Base-by-base conservation (phyloP, 2,888 invertebrate species). In the Polydesmus complanatus region DNA sequence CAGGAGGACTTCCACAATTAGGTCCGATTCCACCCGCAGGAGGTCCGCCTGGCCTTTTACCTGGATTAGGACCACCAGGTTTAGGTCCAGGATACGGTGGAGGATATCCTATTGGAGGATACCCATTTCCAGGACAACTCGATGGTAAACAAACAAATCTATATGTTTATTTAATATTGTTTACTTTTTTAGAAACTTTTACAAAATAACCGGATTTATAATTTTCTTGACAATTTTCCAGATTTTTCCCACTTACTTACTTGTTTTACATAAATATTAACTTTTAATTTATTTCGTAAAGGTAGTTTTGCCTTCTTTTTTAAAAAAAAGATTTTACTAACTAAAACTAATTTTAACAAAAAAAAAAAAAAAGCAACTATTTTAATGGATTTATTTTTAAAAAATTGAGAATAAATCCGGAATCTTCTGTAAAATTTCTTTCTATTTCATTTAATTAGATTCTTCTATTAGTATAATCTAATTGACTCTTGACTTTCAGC, bases 91-190 rank as follows among this genome's bases (percentile, higher is more conserved):
- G 51, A 8, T 58, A 51, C 23, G 59, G 59, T 27, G 59, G 55
- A 27, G 61, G 62, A 27, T 56, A 51, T 37, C 62, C 62, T 27
- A 18, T 21, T 3, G 61, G 61, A 27, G 61, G 61, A 5, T 60
- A 48, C 25, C 60, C 60, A 19, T 61, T 56, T 21, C 60, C 61
- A 21, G 64, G 64, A 37, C 62, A 63, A 49, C 55, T 64, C 22
- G 64, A 64, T 58, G 64, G 64, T 64, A 62, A 62, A 57, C 54
- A 25, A n/a, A n/a, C n/a, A 50, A 50, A 50, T 2, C 2, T 22
- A 50, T 8, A 11, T 50, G 19, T 22, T 50, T 50, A 11, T 8
- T 22, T 50, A 3, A 11, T 50, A 21, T 50, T 22, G 22, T 50
- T 50, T n/a, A n/a, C n/a, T n/a, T n/a, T n/a, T n/a, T n/a, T n/a